Conservation (phyloP, 2,797 vertebrate species). For the Parambassis ranga region DNA sequence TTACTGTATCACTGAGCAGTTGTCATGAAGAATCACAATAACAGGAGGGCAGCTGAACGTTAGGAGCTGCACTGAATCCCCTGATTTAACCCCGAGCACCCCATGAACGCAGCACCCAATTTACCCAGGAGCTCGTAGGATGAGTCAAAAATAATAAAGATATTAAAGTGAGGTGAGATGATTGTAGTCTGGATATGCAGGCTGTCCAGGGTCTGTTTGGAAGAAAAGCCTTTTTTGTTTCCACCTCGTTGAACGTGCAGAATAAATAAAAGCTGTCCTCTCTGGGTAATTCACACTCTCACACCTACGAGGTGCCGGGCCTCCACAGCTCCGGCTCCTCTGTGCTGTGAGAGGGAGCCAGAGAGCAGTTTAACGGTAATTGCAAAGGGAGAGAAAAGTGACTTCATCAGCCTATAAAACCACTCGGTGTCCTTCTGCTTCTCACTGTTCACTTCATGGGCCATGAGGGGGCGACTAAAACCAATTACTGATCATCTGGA, state of each 20-base stretch:
- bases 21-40: conserved; percentile 5
- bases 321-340: conserved; percentile 11
- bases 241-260: conserved; percentile 31
- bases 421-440: too few species aligned
- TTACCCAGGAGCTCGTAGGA: too few species aligned
- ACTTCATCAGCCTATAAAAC: conserved; percentile 24
- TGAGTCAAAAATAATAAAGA: too few species aligned
- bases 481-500: conserved; percentile 37
- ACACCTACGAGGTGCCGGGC: conserved; percentile 14
- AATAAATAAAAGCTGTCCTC: conserved; percentile 26
- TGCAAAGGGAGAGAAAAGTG: conserved; percentile 31
- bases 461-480: too few species aligned
- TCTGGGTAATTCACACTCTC: conserved; percentile 24
- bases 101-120: conserved; percentile 25
- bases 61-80: conserved; percentile 6
- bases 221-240: too few species aligned
- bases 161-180: too few species aligned
- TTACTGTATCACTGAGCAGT: background rate
- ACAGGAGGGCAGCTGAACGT: conserved; percentile 1
- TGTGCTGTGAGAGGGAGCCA: background rate
- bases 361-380: conserved; percentile 44
- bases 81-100: conserved; percentile 34
- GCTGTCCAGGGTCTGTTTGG: too few species aligned
- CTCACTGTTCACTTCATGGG: too few species aligned
- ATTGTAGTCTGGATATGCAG: too few species aligned